phyloP scores from a whole-genome alignment of 2,113 vertebrate genomes.

The Apeltes quadracus region DNA sequence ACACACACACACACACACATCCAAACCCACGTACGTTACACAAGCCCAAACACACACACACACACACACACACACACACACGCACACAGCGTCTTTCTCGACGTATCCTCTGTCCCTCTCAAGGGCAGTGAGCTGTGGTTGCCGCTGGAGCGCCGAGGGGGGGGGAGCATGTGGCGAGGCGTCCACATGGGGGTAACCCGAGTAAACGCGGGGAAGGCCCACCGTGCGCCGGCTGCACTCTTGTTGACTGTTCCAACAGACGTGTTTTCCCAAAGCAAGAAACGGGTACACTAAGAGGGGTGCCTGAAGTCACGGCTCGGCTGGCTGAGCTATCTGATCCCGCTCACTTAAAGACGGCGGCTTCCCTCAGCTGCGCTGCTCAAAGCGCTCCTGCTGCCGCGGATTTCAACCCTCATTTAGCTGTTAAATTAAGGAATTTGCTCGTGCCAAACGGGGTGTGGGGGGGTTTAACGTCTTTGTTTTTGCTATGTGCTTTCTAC shows the following conservation, averaged over 20 bases:
- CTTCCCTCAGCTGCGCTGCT: conserved; percentile 18
- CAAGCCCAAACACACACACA: conserved; percentile 21
- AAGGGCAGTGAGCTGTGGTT: conserved; percentile 72
- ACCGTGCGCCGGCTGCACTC: conserved; percentile 61
- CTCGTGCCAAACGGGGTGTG: background rate
- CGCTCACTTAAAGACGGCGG: conserved; percentile 26
- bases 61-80: conserved; percentile 21
- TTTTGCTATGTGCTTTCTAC: background rate
- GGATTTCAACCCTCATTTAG: background rate
- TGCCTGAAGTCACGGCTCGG: conserved; percentile 61
- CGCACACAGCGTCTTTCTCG: conserved; percentile 28
- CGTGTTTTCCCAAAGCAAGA: conserved; percentile 83
- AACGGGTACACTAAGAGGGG: conserved; percentile 72
- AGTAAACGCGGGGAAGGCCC: conserved; percentile 67
- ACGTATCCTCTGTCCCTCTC: conserved; percentile 62
- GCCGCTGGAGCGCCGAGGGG: conserved; percentile 36
- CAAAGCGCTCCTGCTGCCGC: background rate
- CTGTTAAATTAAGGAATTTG: background rate
- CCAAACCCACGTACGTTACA: conserved; percentile 19
- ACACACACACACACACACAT: conserved; percentile 25
- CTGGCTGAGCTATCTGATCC: conserved; percentile 53
- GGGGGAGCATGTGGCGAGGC: conserved; percentile 60
- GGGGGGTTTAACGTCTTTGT: background rate
- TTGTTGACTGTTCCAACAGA: conserved; percentile 82
- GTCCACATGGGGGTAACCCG: conserved; percentile 76